Percentiles rank a stretch among this genome's conserved stretches.
These are phyloP conservation scores for Hippoglossus hippoglossus DNA, from an alignment of 2,797 vertebrate genomes.

Conservation along the genomic window DNA sequence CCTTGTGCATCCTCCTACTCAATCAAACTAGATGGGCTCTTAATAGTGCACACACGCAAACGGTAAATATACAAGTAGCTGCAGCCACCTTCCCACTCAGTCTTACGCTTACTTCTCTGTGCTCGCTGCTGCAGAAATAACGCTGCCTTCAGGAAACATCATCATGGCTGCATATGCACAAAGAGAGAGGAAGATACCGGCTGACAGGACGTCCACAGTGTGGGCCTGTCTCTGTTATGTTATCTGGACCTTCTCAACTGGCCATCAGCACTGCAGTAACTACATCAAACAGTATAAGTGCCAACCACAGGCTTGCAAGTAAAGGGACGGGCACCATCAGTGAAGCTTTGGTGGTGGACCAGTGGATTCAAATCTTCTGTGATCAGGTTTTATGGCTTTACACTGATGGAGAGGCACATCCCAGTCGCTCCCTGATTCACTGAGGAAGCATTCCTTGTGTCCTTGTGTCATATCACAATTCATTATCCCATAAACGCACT, in stretches of 20 bases:
- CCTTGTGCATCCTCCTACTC: constrained; percentile 71
- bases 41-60: constrained; percentile 48
- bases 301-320: not conserved
- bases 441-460: constrained; percentile 7
- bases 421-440: not conserved
- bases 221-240: constrained; percentile 26
- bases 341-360: not conserved
- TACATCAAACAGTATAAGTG: constrained; percentile 15
- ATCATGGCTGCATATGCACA: constrained; percentile 46
- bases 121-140: constrained; percentile 55
- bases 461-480: constrained; percentile 16
- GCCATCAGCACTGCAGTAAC: constrained; percentile 9
- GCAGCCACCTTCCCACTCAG: constrained; percentile 56
- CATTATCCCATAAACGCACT: constrained; percentile 16
- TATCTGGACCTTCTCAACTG: constrained; percentile 31
- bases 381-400: constrained; percentile 22
- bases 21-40: constrained; percentile 65
- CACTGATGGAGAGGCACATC: constrained; percentile 24
- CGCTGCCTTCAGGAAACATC: constrained; percentile 65
- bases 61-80: constrained; percentile 63
- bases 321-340: constrained; percentile 4
- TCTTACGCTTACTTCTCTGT: constrained; percentile 34
- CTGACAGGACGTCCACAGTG: constrained; percentile 21
- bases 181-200: constrained; percentile 30
- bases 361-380: constrained; percentile 7